Evolutionary conservation across 1,140 invertebrate genomes (phyloP).

Genomic region (Megathymus violae): DNA sequence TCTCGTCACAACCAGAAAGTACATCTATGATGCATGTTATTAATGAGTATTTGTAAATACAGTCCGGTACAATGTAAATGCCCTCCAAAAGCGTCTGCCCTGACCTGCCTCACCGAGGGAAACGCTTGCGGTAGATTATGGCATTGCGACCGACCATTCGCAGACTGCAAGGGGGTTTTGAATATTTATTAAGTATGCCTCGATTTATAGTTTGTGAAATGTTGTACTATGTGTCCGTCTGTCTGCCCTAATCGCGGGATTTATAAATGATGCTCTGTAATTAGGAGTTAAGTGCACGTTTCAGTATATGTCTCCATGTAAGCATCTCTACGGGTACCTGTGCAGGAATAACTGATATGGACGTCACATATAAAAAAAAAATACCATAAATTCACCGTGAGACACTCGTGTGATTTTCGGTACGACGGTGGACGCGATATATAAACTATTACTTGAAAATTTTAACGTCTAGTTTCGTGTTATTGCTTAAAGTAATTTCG

Average conservation of each 20-base stretch:
- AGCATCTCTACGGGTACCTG: conserved; percentile 31
- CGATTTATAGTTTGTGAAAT: conserved; percentile 57
- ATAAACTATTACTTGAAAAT: too few species aligned
- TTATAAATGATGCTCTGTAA: conserved; percentile 71
- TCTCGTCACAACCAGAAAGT: conserved; percentile 18
- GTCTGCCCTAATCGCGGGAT: conserved; percentile 58
- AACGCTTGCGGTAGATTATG: conserved; percentile 78
- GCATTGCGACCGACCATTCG: conserved; percentile 74
- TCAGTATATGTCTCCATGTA: conserved; percentile 41
- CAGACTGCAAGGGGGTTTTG: conserved; percentile 75
- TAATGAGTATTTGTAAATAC: conserved; percentile 50
- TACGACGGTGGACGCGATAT: not conserved
- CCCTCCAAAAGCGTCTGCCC: conserved; percentile 72
- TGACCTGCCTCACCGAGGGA: conserved; percentile 74
- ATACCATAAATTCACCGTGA: too few species aligned
- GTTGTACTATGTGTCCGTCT: conserved; percentile 74
- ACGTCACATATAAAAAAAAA: too few species aligned
- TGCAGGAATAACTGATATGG: too few species aligned
- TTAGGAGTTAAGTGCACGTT: conserved; percentile 61
- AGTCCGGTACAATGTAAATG: conserved; percentile 75
- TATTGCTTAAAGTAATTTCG: too few species aligned
- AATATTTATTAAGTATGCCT: conserved; percentile 63
- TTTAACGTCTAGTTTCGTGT: too few species aligned
- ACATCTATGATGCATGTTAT: conserved; percentile 35
- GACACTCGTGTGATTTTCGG: too few species aligned